These are phyloP conservation scores for Siniperca obscura DNA, from an alignment of 2,797 vertebrate genomes.

Conservation along the genomic window DNA sequence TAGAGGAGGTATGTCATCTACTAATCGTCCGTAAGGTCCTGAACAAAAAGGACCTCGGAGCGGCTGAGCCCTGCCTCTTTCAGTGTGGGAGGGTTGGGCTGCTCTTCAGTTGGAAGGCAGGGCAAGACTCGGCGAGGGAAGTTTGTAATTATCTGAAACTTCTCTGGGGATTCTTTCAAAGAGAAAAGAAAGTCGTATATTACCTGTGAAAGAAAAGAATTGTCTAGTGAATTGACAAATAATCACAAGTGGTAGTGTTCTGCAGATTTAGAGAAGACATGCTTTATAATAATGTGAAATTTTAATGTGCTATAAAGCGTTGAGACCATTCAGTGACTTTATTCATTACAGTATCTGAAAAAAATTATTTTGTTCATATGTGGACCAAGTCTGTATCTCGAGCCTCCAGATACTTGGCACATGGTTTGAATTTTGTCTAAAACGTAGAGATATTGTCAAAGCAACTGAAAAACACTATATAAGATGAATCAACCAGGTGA, in stretches of 20 bases:
- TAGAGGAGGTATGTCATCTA: slow-evolving; percentile 80
- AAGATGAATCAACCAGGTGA: not conserved
- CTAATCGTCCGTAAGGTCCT: slow-evolving; percentile 99
- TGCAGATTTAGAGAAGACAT: not conserved
- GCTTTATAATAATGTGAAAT: not conserved
- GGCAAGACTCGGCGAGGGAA: slow-evolving; percentile 97
- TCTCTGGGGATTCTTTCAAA: slow-evolving; percentile 98
- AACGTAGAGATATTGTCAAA: not conserved
- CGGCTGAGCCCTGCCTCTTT: slow-evolving; percentile 98
- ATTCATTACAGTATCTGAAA: not conserved
- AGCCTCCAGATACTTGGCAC: not conserved
- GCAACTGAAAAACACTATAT: not conserved
- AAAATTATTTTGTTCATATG: not conserved
- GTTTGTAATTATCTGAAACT: slow-evolving; percentile 98
- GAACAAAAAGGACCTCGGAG: slow-evolving; percentile 99
- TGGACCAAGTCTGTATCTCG: not conserved
- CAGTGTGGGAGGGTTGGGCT: slow-evolving; percentile 95
- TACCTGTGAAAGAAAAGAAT: slow-evolving; percentile 84
- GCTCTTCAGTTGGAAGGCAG: slow-evolving; percentile 94
- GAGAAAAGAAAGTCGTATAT: slow-evolving; percentile 99
- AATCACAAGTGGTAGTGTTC: not conserved
- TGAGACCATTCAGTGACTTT: not conserved
- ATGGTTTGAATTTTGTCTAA: not conserved
- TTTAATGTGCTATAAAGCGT: not conserved
- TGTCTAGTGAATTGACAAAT: not conserved